These are phyloP conservation scores for Dasyurus viverrinus DNA, from an alignment of 2,113 vertebrate genomes.

Conservation along the genomic window DNA sequence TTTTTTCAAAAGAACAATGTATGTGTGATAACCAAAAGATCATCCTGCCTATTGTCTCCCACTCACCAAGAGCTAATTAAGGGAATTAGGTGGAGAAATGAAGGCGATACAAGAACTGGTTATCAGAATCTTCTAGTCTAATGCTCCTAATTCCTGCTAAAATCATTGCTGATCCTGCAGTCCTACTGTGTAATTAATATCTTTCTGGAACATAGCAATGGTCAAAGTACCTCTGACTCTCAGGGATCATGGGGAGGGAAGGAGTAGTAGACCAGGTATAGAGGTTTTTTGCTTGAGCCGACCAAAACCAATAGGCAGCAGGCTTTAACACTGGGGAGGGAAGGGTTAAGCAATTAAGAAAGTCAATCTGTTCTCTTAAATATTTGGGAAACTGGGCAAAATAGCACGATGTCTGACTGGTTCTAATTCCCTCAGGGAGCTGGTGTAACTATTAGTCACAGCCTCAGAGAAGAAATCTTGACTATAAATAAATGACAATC, in stretches of 20 bases:
- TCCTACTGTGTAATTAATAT: not conserved
- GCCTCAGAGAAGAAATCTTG: not conserved
- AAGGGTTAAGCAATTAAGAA: not conserved
- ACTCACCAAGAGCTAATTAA: conserved; percentile 27
- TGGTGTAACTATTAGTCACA: not conserved
- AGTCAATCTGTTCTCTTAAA: not conserved
- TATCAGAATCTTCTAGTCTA: not conserved
- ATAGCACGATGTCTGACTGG: fast-evolving
- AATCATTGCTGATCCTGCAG: not conserved
- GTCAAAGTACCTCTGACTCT: not conserved
- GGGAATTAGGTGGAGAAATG: not conserved
- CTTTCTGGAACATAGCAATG: not conserved
- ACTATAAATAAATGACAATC: not conserved
- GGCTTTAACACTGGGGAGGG: not conserved
- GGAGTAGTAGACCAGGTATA: not conserved
- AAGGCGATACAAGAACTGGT: not conserved
- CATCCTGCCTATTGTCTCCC: not conserved
- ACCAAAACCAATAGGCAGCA: not conserved
- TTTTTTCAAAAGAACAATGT: not conserved
- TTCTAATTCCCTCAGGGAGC: not conserved
- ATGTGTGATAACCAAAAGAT: not conserved
- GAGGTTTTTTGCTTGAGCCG: fast-evolving
- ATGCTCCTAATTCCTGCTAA: not conserved
- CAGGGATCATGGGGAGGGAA: not conserved
- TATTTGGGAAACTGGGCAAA: not conserved